Evolutionary conservation across 2,888 invertebrate genomes (phyloP).

Genomic region (Hyalella azteca): DNA sequence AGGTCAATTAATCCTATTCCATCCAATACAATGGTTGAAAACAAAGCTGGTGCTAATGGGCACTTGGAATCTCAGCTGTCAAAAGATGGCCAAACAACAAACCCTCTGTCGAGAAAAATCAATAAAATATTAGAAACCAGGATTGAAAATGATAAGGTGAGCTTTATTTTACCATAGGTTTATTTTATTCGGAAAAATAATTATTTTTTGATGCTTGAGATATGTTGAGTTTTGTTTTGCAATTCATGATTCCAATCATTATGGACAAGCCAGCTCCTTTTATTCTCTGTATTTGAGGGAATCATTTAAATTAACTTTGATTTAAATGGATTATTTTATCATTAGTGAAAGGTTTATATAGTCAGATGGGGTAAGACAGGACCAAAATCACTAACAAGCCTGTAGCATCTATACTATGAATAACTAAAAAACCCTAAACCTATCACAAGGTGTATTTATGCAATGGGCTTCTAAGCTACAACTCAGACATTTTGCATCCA

Average conservation of each 20-base stretch:
- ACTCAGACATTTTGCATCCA: background rate
- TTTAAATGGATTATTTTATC: background rate
- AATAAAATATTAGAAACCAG: slow-evolving; percentile 55
- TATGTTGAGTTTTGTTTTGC: background rate
- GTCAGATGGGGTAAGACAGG: background rate
- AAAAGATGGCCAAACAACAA: slow-evolving; percentile 3
- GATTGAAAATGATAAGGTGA: slow-evolving; percentile 58
- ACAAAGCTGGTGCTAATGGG: background rate
- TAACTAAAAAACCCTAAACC: background rate
- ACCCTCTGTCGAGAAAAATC: slow-evolving; percentile 56
- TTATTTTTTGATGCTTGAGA: background rate
- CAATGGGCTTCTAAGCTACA: background rate
- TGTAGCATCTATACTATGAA: background rate
- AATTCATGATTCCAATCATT: background rate
- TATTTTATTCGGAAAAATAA: too few species aligned
- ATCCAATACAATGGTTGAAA: background rate
- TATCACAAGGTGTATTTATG: background rate
- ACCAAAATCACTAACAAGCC: background rate
- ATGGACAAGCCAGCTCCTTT: background rate
- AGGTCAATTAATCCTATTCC: background rate
- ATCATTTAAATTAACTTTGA: background rate
- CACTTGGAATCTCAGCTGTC: background rate
- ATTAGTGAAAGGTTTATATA: background rate
- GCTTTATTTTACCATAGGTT: too few species aligned
- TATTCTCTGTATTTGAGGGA: background rate